Base-by-base conservation (phyloP, 2,888 invertebrate genomes). In the Parnassius smintheus region DNA sequence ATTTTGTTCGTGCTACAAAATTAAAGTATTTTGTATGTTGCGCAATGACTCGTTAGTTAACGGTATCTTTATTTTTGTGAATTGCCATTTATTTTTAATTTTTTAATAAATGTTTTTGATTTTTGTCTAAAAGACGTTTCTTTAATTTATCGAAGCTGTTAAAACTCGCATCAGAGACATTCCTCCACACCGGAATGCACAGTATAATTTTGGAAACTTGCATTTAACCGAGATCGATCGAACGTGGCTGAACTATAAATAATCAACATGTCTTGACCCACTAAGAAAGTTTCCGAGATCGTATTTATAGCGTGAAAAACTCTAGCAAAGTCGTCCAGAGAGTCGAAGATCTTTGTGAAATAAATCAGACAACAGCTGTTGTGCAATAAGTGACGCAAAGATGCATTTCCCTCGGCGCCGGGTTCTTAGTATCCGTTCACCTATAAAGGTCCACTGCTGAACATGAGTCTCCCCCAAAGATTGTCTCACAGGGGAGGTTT, bases 161-260 rank as follows among this genome's bases (percentile, higher is more conserved):
- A 18, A 51, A 51, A n/a, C 25, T 64, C 56, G 61, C 57, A 61
- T 53, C 44, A 18, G 44, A 50, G 25, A 50, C 41, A 55, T 61
- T 59, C 62, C 66, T 62, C 65, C 35, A 62, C 61, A 52, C 62
- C 57, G 60, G 67, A 73, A 68, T 68, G 65, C 59, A 22, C 57
- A 52, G 61, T 64, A 65, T 74, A 71, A 70, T 73, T 72, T 81
- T 67, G 76, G 75, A 72, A 77, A 78, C 72, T 51, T 81, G 81
- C 80, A 84, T 82, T 80, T 72, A 72, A 75, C 71, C 65, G 70
- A 70, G 69, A 82, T 83, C 80, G 79, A 82, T 83, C 71, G 75
- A 64, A 71, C 68, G 72, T 66, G 70, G 67, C 69, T 64, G 56
- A 68, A 65, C 75, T 80, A 74, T 73, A 80, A 78, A 81, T 82